These are phyloP conservation scores for Tribolium madens DNA, from an alignment of 1,140 invertebrate species.

Conservation along the genomic window DNA sequence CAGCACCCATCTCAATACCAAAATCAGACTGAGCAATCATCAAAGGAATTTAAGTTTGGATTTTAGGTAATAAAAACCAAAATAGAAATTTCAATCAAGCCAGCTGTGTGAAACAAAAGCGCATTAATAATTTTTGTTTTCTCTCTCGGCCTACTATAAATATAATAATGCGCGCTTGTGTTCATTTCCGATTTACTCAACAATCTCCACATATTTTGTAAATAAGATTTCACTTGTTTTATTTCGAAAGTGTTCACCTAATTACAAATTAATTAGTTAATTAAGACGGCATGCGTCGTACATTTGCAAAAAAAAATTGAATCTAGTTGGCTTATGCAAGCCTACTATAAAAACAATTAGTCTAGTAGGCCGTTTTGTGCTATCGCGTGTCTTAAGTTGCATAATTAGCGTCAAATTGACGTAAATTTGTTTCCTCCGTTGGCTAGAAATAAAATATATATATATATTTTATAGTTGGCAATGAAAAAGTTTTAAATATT, in stretches of 20 bases:
- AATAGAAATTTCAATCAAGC: neutral
- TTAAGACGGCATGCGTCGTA: neutral
- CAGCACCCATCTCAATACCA: conserved; percentile 67
- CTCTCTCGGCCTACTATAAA: neutral
- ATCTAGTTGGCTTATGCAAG: too few species aligned
- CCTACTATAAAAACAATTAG: too few species aligned
- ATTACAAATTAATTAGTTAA: neutral
- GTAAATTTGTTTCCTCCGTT: too few species aligned
- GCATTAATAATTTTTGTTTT: conserved; percentile 7
- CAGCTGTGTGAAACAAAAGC: neutral
- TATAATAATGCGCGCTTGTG: too few species aligned
- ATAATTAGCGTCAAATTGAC: too few species aligned
- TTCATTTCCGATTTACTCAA: neutral
- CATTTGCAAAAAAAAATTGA: neutral
- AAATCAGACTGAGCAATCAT: conserved; percentile 76
- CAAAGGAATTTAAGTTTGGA: conserved; percentile 82
- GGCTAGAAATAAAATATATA: too few species aligned
- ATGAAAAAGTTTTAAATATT: too few species aligned
- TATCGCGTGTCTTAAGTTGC: too few species aligned
- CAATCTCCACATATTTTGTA: neutral
- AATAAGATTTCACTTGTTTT: neutral
- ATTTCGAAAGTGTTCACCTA: neutral
- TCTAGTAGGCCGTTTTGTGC: too few species aligned
- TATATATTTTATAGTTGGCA: too few species aligned
- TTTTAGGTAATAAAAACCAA: conserved; percentile 70